Evolutionary conservation across 2,797 vertebrate species (phyloP), one percentile per base, ranked within the genome.

Genomic region (Pyrocephalus nanus): DNA sequence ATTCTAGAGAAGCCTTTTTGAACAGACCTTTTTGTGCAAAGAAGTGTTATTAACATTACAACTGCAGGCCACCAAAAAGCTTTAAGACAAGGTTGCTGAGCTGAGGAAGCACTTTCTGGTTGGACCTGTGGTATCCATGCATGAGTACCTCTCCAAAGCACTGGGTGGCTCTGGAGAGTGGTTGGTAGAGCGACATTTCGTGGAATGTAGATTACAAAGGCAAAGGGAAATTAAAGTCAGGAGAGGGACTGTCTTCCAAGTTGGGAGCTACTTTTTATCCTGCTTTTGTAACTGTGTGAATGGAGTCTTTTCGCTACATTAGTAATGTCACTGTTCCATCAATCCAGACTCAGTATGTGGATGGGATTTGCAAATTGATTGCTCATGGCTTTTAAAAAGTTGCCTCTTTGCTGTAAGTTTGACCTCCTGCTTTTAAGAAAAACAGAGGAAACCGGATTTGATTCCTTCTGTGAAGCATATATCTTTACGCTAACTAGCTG

Each of bases 361-460:
- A 48, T 62, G 26, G 14, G 32, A 54, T 90, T 70, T 82, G 20
- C 9, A 51, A 45, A 79, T 6, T 58, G 8, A 4, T 22, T 43
- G 16, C 11, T 78, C 34, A 4, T 61, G 70, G 27, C 12, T 71
- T 47, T 71, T 36, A 11, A 58, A 26, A 71, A 32, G 21, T 48
- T 77, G 7, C 12, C 18, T 62, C 16, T 62, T n/a, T 71, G 61
- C 47, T 45, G 7, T 22, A n/a, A 26, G 11, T 38, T 76, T 5
- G 30, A 18, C 7, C 3, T 43, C 16, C 12, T 40, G 16, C 12
- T 88, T 74, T 86, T 80, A 58, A 66, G 43, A 67, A 53, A 66
- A 73, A 8, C 3, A 4, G 15, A 42, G 43, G 12, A 66, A 83
- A 53, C 0, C 0, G 2, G 5, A 32, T 78, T 51, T 38, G 4